Base-by-base conservation (phyloP, 2,888 invertebrate genomes). In the Mylabris sibirica region DNA sequence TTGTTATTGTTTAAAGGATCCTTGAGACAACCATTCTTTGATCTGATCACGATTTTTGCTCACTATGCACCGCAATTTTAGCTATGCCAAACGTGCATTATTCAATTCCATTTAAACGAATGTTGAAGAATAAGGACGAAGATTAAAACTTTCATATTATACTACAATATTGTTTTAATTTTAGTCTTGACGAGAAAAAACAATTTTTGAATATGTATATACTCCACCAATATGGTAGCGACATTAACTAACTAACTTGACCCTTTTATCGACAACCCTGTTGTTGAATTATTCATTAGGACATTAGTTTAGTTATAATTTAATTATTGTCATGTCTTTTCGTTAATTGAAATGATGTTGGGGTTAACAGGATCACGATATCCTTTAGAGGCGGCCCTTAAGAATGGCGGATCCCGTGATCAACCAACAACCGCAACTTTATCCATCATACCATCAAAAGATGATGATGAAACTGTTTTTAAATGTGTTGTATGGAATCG, bases 401-500 rank as follows among this genome's bases (percentile, higher is more conserved):
- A 89, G 72, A 89, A 90, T 79, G 93, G 93, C 49, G 91, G 90
- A 73, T 91, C 92, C 17, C 88, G 93, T 72, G 90, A 92, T 74
- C 91, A 91, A 78, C 90, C 93, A 24, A 93, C 94, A 17, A 90
- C 91, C 63, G 92, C 93, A 4, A 92, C 93, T 9, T 87, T 96
- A 63, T 87, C 90, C 34, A 86, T 97, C 75, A 90, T 89, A 71
- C 96, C 97, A 3, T 89, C 89, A 35, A 90, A 93, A 73, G 93
- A 94, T 73, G 96, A 97, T 83, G 96, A 97, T 81, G 92, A 92
- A 11, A 92, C 94, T 68, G 88, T 89, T 64, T 96, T 92, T 86
- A 90, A 93, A 69, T 97, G 97, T 84, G 92, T 93, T 73, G 96
- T 97, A 64, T 92, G 93, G 89, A 97, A 97, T 86, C 88, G 96